Conservation (phyloP, 2,888 invertebrate species). For the Nebria brevicollis region DNA sequence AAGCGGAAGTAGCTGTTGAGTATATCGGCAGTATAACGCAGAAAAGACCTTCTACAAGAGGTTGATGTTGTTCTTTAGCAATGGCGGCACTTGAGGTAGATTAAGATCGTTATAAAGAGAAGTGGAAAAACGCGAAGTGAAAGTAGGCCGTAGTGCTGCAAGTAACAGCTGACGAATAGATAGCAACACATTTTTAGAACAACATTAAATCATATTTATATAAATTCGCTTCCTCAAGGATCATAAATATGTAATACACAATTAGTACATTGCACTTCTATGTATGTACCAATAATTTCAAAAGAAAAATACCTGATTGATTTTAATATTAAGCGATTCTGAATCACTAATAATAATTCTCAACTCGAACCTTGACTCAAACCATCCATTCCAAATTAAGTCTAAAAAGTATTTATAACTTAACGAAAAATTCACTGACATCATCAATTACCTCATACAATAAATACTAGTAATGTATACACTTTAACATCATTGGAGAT, state of each 20-base stretch:
- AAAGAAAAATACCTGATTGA: no score
- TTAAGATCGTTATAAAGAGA: conserved; percentile 29
- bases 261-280: no score
- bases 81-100: conserved; percentile 28
- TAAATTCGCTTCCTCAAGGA: no score
- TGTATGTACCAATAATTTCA: no score
- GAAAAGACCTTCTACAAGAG: not conserved
- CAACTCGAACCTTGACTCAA: conserved; percentile 7
- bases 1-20: not conserved
- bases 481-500: no score
- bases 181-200: conserved; percentile 21
- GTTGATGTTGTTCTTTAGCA: conserved; percentile 10
- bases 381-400: conserved; percentile 9
- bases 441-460: conserved; percentile 32
- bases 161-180: conserved; percentile 33
- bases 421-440: conserved; percentile 32
- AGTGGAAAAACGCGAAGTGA: conserved; percentile 34
- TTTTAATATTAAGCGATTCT: no score
- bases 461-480: no score
- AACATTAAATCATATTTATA: not conserved
- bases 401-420: conserved; percentile 19
- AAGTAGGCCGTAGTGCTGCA: conserved; percentile 33
- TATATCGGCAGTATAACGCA: conserved; percentile 22
- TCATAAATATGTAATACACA: no score
- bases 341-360: not conserved